These are phyloP conservation scores for Cydia amplana DNA, from an alignment of 1,140 invertebrate species.

Conservation along the genomic window DNA sequence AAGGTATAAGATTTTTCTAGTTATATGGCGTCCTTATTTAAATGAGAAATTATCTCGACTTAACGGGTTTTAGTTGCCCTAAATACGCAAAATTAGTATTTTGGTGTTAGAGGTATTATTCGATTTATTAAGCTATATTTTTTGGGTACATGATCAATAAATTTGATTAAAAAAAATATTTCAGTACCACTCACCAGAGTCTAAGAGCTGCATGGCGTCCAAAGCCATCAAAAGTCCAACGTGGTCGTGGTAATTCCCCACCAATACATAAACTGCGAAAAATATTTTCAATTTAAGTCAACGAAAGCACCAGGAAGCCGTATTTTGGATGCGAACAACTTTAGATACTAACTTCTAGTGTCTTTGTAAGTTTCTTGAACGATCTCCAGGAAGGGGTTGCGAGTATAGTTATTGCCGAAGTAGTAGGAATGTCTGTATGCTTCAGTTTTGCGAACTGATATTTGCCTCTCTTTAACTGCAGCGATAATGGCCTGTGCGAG, in stretches of 20 bases:
- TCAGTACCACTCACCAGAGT: constrained; percentile 86
- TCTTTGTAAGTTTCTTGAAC: constrained; percentile 88
- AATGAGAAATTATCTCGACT: no score
- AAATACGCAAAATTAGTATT: no score
- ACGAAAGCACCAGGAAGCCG: not conserved
- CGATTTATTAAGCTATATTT: no score
- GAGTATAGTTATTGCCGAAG: constrained; percentile 86
- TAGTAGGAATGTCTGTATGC: constrained; percentile 81
- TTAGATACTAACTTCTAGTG: constrained; percentile 84
- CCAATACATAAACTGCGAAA: constrained; percentile 93
- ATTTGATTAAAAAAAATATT: no score
- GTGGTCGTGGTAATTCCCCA: constrained; percentile 93
- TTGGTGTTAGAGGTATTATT: no score
- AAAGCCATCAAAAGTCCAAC: constrained; percentile 90
- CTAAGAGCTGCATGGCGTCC: constrained; percentile 89
- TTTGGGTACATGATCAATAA: no score
- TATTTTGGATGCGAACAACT: constrained; percentile 44
- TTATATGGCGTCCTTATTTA: no score
- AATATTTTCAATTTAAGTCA: constrained; percentile 29
- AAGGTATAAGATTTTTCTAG: no score
- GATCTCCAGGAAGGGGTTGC: constrained; percentile 90
- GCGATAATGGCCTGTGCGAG: constrained; percentile 86
- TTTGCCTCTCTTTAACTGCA: constrained; percentile 84
- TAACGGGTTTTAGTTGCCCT: no score
- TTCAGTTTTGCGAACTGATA: constrained; percentile 83